These are phyloP conservation scores for Heliconius charithonia DNA, from an alignment of 2,888 invertebrate species.

Conservation along the genomic window DNA sequence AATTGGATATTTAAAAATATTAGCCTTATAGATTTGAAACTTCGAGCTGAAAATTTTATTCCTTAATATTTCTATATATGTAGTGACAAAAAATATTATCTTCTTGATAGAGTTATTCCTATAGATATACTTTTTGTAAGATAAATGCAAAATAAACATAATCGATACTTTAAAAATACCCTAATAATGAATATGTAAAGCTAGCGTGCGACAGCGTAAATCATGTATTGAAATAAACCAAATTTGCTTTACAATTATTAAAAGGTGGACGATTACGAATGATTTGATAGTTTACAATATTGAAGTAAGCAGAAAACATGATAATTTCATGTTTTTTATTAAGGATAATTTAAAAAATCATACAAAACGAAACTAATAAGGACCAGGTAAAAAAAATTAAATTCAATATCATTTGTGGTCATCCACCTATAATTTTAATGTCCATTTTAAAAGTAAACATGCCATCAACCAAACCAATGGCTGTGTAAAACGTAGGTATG, in stretches of 20 bases:
- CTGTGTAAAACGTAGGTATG: conserved; percentile 47
- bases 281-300: background rate
- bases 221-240: background rate
- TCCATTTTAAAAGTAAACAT: conserved; percentile 40
- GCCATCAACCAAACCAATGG: conserved; percentile 47
- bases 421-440: conserved; percentile 27
- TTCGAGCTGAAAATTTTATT: conserved; percentile 31
- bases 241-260: background rate
- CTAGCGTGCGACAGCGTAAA: background rate
- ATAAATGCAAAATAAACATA: conserved; percentile 10
- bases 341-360: too few species aligned
- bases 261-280: conserved; percentile 15
- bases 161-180: conserved; percentile 16
- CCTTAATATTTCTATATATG: conserved; percentile 30
- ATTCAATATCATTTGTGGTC: background rate
- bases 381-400: conserved; percentile 3
- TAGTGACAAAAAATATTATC: conserved; percentile 36
- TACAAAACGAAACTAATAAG: background rate
- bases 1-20: conserved; percentile 33
- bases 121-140: conserved; percentile 21
- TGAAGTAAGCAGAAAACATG: background rate
- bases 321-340: background rate
- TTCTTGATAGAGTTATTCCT: conserved; percentile 33
- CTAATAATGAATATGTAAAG: conserved; percentile 8
- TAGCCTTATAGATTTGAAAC: conserved; percentile 31